Evolutionary conservation across 2,113 vertebrate species (phyloP).

Genomic region (Raja brachyura): DNA sequence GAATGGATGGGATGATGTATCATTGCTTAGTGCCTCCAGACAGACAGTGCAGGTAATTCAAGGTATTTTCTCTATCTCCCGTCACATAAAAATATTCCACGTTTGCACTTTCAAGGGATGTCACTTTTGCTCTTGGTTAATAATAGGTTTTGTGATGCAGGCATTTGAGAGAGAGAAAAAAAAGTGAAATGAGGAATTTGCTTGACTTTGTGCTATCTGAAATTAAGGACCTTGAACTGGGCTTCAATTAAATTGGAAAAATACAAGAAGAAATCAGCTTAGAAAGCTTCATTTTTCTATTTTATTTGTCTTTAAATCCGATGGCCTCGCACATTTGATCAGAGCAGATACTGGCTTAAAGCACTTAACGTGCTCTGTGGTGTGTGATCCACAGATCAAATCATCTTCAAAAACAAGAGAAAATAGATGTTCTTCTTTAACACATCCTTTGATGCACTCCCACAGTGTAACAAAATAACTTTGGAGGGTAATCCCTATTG

Average conservation of each 20-base stretch:
- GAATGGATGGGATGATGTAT: slow-evolving; percentile 73
- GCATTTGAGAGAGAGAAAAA: slow-evolving; percentile 8
- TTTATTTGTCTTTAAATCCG: not conserved
- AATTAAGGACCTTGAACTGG: slow-evolving; percentile 24
- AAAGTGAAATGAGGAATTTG: not conserved
- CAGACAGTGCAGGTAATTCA: slow-evolving; percentile 73
- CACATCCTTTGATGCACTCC: not conserved
- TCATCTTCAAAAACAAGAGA: not conserved
- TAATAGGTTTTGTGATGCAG: slow-evolving; percentile 49
- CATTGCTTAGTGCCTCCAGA: slow-evolving; percentile 71
- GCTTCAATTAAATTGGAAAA: not conserved
- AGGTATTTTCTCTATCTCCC: slow-evolving; percentile 62
- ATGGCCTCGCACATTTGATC: not conserved
- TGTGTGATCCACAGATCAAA: not conserved
- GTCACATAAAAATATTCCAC: slow-evolving; percentile 63
- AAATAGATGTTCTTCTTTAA: not conserved
- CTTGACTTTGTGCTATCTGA: not conserved
- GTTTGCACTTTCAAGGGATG: slow-evolving; percentile 57
- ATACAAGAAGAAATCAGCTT: not conserved
- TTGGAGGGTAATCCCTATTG: not conserved
- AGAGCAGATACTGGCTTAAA: too few species aligned
- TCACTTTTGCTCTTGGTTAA: slow-evolving; percentile 60
- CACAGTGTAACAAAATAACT: not conserved
- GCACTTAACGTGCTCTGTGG: not conserved
- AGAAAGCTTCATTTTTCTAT: not conserved